Evolutionary conservation across 2,888 invertebrate species (phyloP).

Genomic region (Cyclophora punctaria): DNA sequence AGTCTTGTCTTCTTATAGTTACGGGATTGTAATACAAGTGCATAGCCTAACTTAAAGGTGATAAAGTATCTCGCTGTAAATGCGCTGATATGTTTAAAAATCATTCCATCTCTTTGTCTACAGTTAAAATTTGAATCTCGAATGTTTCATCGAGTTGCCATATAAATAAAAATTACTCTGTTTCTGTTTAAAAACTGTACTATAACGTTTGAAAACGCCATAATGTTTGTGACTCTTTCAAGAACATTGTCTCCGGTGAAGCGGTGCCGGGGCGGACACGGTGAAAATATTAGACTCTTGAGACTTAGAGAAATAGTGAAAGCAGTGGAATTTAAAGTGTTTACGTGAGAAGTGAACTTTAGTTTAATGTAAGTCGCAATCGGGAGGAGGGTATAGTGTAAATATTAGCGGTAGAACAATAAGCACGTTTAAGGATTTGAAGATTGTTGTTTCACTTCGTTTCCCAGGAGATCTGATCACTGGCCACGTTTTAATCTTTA

Average conservation of each 20-base stretch:
- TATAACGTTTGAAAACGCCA: slow-evolving; percentile 8
- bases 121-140: neutral
- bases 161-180: neutral
- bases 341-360: slow-evolving; percentile 35
- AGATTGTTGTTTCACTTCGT: slow-evolving; percentile 33
- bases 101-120: too few relatives aligned
- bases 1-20: too few relatives aligned
- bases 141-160: neutral
- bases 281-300: slow-evolving; percentile 19
- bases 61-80: too few relatives aligned
- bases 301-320: slow-evolving; percentile 36
- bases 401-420: slow-evolving; percentile 42
- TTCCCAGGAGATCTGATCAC: too few relatives aligned
- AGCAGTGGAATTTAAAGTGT: slow-evolving; percentile 34
- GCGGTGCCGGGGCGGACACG: slow-evolving; percentile 45
- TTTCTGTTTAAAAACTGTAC: too few relatives aligned
- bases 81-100: too few relatives aligned
- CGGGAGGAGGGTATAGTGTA: slow-evolving; percentile 56
- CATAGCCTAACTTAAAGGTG: too few relatives aligned
- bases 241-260: slow-evolving; percentile 69
- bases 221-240: slow-evolving; percentile 29
- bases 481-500: too few relatives aligned
- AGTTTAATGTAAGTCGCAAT: slow-evolving; percentile 24
- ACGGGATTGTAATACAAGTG: too few relatives aligned
- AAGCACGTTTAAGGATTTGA: slow-evolving; percentile 68